Percentiles rank a stretch among this genome's conserved stretches.
These are phyloP conservation scores for Eumeta japonica DNA, from an alignment of 1,140 invertebrate species.

Conservation along the genomic window DNA sequence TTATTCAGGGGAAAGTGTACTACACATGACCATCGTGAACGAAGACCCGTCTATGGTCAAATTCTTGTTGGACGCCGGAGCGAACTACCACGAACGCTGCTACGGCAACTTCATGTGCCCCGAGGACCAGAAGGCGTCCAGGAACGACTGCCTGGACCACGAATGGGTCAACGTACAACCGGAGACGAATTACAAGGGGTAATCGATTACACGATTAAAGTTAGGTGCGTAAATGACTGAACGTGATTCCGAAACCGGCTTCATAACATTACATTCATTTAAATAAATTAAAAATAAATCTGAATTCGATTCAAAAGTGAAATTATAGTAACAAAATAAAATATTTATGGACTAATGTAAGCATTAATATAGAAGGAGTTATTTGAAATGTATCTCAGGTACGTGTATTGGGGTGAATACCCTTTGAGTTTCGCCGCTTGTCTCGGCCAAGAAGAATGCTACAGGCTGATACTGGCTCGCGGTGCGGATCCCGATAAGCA, in stretches of 20 bases:
- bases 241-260: no score
- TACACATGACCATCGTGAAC: slow-evolving; percentile 98
- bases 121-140: slow-evolving; percentile 92
- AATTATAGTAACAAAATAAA: background rate
- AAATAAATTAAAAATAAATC: background rate
- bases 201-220: slow-evolving; percentile 23
- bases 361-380: background rate
- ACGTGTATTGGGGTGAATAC: slow-evolving; percentile 98
- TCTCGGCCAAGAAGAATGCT: slow-evolving; percentile 95
- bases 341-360: no score
- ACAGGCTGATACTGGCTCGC: slow-evolving; percentile 87
- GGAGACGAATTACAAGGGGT: slow-evolving; percentile 93
- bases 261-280: slow-evolving; percentile 1
- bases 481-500: slow-evolving; percentile 93
- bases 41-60: slow-evolving; percentile 98
- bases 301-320: background rate
- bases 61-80: slow-evolving; percentile 88
- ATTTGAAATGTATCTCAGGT: slow-evolving; percentile 64
- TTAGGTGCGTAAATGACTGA: no score
- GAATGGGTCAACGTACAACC: slow-evolving; percentile 86
- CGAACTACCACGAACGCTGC: slow-evolving; percentile 86
- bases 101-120: slow-evolving; percentile 96
- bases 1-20: slow-evolving; percentile 76
- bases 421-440: slow-evolving; percentile 95
- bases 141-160: slow-evolving; percentile 84